Base-by-base conservation (phyloP, 2,797 vertebrate genomes). In the Tokudaia muenninki region DNA sequence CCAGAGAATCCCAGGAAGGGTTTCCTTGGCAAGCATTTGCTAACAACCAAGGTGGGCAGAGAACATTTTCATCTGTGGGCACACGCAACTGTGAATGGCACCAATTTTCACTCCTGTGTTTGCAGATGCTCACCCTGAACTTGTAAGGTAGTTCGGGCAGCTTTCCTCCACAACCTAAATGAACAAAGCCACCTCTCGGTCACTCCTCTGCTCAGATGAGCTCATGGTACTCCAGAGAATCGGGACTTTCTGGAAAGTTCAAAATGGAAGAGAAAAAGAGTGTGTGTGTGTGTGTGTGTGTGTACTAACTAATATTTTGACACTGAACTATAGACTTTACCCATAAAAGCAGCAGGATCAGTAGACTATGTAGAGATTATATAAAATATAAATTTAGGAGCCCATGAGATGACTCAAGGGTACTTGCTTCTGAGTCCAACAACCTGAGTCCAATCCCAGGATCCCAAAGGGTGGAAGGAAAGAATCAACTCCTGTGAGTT, bases 11-110 rank as follows among this genome's bases (percentile, higher is more conserved):
- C 34, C 22, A 37, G n/a, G 24, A 94, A 80, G 57, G 94, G 37
- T 96, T 94, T 89, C 91, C 63, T 94, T 96, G 91, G 78, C 59
- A 94, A 96, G 86, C 52, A 83, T 81, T 82, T 82, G 61, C 74
- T 95, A 94, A 78, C 50, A 94, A 87, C 61, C 82, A 89, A 88
- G 37, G 47, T 29, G 26, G 17, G 81, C 93, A 50, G 80, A 96
- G 96, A 97, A 72, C 84, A 89, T 96, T 96, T 91, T 94, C 59
- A 72, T 91, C 63, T 34, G 65, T 74, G 90, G 75, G 78, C 77
- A 65, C 26, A 13, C 75, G 91, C 37, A 92, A 79, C 59, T 65
- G 41, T 82, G 67, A 22, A n/a, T 86, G 61, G 34, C 37, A 80
- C 72, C 5, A 0, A 5, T 92, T 90, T 83, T 91, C 77, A 94